phyloP scores from a whole-genome alignment of 2,888 invertebrate genomes.

The Loripinus fragilis region DNA sequence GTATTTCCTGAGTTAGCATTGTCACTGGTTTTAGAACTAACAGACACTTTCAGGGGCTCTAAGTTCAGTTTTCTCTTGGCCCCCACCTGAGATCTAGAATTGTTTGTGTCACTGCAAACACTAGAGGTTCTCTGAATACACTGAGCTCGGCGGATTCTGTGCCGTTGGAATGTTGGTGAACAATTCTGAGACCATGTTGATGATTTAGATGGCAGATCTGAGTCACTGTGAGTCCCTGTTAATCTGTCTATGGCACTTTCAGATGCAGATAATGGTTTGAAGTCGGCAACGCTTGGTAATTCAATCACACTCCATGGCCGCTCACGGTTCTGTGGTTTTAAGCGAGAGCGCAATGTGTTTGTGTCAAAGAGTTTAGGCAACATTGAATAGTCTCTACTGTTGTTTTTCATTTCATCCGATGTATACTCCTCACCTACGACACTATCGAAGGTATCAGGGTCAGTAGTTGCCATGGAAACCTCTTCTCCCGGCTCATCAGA shows the following conservation, averaged over 20 bases:
- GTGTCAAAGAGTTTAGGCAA: conserved; percentile 66
- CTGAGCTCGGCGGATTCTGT: conserved; percentile 50
- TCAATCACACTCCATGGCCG: conserved; percentile 96
- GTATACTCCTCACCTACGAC: conserved; percentile 73
- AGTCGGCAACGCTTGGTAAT: conserved; percentile 88
- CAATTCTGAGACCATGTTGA: conserved; percentile 39
- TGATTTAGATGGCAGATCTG: conserved; percentile 54
- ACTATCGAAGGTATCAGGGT: conserved; percentile 76
- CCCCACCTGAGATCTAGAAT: conserved; percentile 58
- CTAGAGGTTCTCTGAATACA: conserved; percentile 47
- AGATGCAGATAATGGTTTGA: conserved; percentile 91
- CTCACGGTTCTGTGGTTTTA: conserved; percentile 62
- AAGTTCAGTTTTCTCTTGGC: conserved; percentile 72
- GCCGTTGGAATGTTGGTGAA: conserved; percentile 68
- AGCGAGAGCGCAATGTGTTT: conserved; percentile 57
- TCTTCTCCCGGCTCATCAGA: conserved; percentile 69
- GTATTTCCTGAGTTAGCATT: conserved; percentile 41
- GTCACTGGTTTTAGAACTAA: background rate
- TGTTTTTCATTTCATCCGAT: conserved; percentile 66
- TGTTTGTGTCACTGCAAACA: conserved; percentile 56
- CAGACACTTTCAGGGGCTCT: background rate
- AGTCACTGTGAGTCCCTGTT: conserved; percentile 58
- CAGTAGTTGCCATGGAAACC: conserved; percentile 74
- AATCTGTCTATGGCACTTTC: conserved; percentile 92
- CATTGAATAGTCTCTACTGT: conserved; percentile 47